Evolutionary conservation across 2,888 invertebrate species (phyloP).

Genomic region (Euproctis similis): DNA sequence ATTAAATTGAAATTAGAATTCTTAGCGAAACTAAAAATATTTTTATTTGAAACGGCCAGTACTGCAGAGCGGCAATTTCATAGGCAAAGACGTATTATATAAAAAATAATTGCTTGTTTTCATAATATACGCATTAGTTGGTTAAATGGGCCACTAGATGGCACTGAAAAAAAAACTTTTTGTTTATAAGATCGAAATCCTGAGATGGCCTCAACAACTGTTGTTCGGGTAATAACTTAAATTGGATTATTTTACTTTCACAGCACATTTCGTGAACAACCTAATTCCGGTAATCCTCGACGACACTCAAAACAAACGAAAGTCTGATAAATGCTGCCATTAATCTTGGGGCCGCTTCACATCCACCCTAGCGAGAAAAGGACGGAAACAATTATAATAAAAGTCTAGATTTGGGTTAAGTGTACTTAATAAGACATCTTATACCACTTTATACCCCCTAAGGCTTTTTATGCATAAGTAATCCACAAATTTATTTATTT

Average conservation of each 20-base stretch:
- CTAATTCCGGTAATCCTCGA: constrained; percentile 60
- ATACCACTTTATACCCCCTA: constrained; percentile 18
- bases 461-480: constrained; percentile 16
- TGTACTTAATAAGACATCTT: constrained; percentile 25
- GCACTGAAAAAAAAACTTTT: no score
- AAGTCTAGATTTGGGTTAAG: constrained; percentile 43
- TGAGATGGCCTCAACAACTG: constrained; percentile 24
- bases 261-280: constrained; percentile 52
- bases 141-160: no score
- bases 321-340: constrained; percentile 65
- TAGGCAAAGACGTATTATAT: no score
- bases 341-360: constrained; percentile 49
- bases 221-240: constrained; percentile 43
- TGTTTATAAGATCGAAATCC: constrained; percentile 16
- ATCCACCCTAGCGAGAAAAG: constrained; percentile 39
- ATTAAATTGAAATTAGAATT: no score
- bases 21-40: no score
- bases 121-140: no score
- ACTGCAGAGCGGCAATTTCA: no score
- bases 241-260: constrained; percentile 55
- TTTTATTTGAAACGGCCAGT: no score
- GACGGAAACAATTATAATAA: constrained; percentile 39
- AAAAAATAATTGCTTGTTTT: no score
- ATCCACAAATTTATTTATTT: constrained; percentile 17
- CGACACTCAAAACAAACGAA: constrained; percentile 67